Evolutionary conservation across 1,140 invertebrate species (phyloP).

Genomic region (Rhagoletis pomonella): DNA sequence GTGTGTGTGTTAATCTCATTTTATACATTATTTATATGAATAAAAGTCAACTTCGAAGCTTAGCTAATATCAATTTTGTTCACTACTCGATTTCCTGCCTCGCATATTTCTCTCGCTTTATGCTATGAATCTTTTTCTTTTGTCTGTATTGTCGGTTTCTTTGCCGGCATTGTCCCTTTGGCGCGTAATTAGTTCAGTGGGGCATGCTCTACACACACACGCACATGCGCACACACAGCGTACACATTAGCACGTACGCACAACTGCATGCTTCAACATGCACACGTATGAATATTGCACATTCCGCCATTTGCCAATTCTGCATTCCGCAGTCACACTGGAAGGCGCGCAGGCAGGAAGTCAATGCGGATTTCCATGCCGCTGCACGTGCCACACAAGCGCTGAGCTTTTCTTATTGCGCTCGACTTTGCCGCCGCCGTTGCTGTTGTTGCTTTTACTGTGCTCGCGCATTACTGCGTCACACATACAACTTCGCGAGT

Average conservation of each 20-base stretch:
- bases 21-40: too few species aligned
- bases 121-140: background rate
- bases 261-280: background rate
- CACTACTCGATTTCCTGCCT: background rate
- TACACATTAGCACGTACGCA: background rate
- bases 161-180: slow-evolving; percentile 38
- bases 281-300: slow-evolving; percentile 21
- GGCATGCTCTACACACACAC: background rate
- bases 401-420: background rate
- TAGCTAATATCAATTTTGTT: background rate
- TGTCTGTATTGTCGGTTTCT: slow-evolving; percentile 21
- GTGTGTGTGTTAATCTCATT: too few species aligned
- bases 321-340: slow-evolving; percentile 34
- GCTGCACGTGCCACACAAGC: slow-evolving; percentile 38
- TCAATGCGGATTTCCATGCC: slow-evolving; percentile 51
- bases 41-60: too few species aligned
- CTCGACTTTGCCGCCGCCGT: background rate
- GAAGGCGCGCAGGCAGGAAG: slow-evolving; percentile 23
- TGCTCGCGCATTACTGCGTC: background rate
- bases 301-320: slow-evolving; percentile 41
- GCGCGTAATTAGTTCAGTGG: slow-evolving; percentile 49
- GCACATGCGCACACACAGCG: background rate
- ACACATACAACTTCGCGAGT: background rate
- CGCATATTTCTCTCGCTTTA: background rate
- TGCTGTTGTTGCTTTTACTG: background rate